Percentiles rank a stretch among this genome's conserved stretches.
These are phyloP conservation scores for Drosophila macrothrix DNA, from an alignment of 2,888 invertebrate genomes.

Conservation along the genomic window DNA sequence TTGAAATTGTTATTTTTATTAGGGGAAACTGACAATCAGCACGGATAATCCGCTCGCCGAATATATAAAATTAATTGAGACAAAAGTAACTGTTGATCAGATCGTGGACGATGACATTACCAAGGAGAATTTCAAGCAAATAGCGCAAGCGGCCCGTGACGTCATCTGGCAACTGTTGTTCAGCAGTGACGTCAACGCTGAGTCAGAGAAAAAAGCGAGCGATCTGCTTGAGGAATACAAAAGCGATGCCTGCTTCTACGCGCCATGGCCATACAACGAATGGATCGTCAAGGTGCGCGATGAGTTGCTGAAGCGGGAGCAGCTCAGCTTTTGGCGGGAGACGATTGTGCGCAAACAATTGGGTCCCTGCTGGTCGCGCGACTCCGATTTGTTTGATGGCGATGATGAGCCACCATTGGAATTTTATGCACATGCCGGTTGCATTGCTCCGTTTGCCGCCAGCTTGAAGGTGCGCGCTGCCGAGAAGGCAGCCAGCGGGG, in stretches of 20 bases:
- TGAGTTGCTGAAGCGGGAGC: conserved; percentile 60
- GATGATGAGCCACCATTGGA: conserved; percentile 73
- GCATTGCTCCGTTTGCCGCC: conserved; percentile 65
- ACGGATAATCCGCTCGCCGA: conserved; percentile 61
- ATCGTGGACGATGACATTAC: conserved; percentile 60
- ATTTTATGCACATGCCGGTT: conserved; percentile 75
- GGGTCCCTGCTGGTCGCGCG: conserved; percentile 76
- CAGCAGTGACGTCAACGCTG: conserved; percentile 25
- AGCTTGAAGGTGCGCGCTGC: conserved; percentile 57
- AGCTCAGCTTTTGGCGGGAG: conserved; percentile 76
- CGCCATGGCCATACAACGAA: conserved; percentile 78
- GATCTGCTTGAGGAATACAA: conserved; percentile 73
- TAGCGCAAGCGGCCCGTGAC: conserved; percentile 61
- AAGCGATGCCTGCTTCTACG: conserved; percentile 84
- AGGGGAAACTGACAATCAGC: conserved; percentile 34
- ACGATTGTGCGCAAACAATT: conserved; percentile 66
- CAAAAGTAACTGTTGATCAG: conserved; percentile 63
- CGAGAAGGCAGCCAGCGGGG: conserved; percentile 12
- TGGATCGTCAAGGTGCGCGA: conserved; percentile 78
- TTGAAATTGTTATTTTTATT: neutral
- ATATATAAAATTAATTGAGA: conserved; percentile 66
- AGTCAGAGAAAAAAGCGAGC: conserved; percentile 67
- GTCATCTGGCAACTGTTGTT: conserved; percentile 80
- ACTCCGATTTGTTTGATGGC: conserved; percentile 76
- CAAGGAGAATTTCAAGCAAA: conserved; percentile 63